phyloP scores from a whole-genome alignment of 2,797 vertebrate genomes.

The Macropodus opercularis region DNA sequence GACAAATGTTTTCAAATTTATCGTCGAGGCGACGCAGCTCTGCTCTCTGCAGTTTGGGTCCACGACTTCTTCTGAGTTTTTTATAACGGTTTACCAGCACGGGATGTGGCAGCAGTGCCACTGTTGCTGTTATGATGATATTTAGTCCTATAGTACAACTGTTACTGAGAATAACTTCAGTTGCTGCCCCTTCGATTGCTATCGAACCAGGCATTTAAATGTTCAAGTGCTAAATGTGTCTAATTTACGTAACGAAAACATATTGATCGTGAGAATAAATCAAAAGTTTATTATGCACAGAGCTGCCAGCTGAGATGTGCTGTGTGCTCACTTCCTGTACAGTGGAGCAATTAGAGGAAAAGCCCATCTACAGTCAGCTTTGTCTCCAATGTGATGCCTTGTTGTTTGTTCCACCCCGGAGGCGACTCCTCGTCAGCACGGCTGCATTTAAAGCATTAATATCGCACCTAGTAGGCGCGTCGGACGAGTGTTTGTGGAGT shows the following conservation, averaged over 20 bases:
- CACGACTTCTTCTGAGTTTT: slow-evolving; percentile 5
- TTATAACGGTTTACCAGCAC: slow-evolving; percentile 2
- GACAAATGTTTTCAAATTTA: slow-evolving; percentile 29
- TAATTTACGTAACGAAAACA: slow-evolving; percentile 52
- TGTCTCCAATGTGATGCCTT: slow-evolving; percentile 24
- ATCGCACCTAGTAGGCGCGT: slow-evolving; percentile 18
- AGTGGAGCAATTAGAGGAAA: slow-evolving; percentile 52
- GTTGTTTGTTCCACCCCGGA: slow-evolving; percentile 40
- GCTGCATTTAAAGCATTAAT: slow-evolving; percentile 43
- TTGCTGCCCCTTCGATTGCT: not conserved
- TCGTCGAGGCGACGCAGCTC: slow-evolving; percentile 7
- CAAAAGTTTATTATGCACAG: slow-evolving; percentile 64
- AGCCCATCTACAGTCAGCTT: slow-evolving; percentile 41
- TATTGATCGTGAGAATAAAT: slow-evolving; percentile 60
- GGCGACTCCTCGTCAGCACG: slow-evolving; percentile 36
- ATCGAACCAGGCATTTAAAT: slow-evolving; percentile 8
- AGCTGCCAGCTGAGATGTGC: slow-evolving; percentile 51
- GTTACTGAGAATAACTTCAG: not conserved
- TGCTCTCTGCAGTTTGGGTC: slow-evolving; percentile 10
- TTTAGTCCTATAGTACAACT: not conserved
- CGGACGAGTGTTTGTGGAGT: slow-evolving; percentile 18
- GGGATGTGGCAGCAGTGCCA: not conserved
- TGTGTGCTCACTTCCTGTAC: slow-evolving; percentile 40
- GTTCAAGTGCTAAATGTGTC: slow-evolving; percentile 46
- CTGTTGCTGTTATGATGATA: not conserved